Conservation (phyloP, 1,140 invertebrate species). For the Bombus waltoni region DNA sequence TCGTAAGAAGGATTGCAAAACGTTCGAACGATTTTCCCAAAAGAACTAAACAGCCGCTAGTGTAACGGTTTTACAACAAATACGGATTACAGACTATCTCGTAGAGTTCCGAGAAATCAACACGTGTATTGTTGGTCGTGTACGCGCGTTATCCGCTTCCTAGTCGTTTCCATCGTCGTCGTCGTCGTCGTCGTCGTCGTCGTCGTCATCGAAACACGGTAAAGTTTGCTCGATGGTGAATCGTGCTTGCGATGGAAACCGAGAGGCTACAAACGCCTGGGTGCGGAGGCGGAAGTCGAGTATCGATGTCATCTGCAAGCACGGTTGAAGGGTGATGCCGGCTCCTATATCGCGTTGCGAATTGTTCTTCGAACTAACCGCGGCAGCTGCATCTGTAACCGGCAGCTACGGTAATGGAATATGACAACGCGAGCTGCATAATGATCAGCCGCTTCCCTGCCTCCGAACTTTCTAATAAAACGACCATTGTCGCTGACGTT, state of each 20-base stretch:
- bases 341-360: conserved; percentile 71
- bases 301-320: conserved; percentile 78
- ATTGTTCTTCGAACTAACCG: conserved; percentile 75
- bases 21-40: too few species aligned
- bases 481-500: conserved; percentile 75
- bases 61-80: background rate
- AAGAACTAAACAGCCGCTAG: too few species aligned
- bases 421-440: conserved; percentile 77
- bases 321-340: conserved; percentile 72
- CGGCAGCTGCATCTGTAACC: conserved; percentile 73
- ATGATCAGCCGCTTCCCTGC: conserved; percentile 74
- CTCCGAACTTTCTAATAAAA: conserved; percentile 74
- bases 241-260: conserved; percentile 25
- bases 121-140: background rate
- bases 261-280: conserved; percentile 13
- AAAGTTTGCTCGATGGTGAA: conserved; percentile 33
- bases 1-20: too few species aligned
- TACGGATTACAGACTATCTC: background rate
- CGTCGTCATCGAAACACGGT: background rate
- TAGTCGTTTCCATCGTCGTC: background rate
- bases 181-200: background rate
- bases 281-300: conserved; percentile 63
- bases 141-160: background rate
- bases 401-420: conserved; percentile 77
- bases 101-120: background rate